phyloP scores from a whole-genome alignment of 1,140 invertebrate species.

The Oreohelix idahoensis region DNA sequence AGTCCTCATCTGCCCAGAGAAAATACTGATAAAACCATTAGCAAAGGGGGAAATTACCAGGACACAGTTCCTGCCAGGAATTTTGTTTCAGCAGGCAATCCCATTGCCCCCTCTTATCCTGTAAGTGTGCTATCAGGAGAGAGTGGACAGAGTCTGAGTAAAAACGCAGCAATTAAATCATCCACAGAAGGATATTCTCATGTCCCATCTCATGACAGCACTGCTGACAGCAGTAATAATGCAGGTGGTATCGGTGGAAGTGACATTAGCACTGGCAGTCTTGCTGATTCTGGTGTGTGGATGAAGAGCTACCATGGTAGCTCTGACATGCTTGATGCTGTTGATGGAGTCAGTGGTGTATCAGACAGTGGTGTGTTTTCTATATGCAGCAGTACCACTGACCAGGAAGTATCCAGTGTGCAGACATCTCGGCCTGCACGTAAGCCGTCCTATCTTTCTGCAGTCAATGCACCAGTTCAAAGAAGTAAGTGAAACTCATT shows the following conservation, averaged over 20 bases:
- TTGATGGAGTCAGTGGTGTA: not conserved
- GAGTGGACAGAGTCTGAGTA: not conserved
- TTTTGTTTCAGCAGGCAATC: slow-evolving; percentile 59
- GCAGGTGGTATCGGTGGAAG: slow-evolving; percentile 22
- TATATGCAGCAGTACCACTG: not conserved
- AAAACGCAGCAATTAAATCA: not conserved
- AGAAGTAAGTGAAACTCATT: slow-evolving; percentile 49
- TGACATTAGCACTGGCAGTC: slow-evolving; percentile 48
- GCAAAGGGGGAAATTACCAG: not conserved
- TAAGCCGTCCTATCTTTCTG: slow-evolving; percentile 62
- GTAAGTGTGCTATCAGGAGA: slow-evolving; percentile 17
- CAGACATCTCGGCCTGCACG: slow-evolving; percentile 49
- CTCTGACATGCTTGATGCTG: slow-evolving; percentile 33
- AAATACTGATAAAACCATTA: not conserved
- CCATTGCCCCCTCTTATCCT: slow-evolving; percentile 52
- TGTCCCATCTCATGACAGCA: not conserved
- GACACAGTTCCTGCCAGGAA: slow-evolving; percentile 53
- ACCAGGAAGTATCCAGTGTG: not conserved
- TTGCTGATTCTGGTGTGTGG: slow-evolving; percentile 37
- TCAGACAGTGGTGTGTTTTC: slow-evolving; percentile 12
- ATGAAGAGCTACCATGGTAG: slow-evolving; percentile 38
- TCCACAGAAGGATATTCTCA: not conserved
- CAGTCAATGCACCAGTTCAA: slow-evolving; percentile 56
- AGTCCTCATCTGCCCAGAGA: not conserved
- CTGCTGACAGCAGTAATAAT: not conserved